phyloP scores from a whole-genome alignment of 2,113 vertebrate genomes.

The Hippocampus guttulatus region DNA sequence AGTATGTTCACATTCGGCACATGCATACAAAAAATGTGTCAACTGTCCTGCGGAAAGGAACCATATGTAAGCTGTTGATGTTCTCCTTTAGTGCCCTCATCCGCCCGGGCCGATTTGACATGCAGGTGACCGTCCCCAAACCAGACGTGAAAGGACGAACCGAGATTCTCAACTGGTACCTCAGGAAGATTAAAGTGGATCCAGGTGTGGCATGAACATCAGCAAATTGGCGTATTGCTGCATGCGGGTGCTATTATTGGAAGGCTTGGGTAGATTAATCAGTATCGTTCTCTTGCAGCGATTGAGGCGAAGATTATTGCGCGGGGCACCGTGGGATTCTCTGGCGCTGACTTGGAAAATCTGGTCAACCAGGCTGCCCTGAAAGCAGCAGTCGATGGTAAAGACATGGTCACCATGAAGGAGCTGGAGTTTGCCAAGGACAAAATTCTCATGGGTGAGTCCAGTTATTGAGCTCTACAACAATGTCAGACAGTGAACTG shows the following conservation, averaged over 20 bases:
- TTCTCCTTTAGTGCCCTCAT: slow-evolving; percentile 80
- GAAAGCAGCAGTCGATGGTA: slow-evolving; percentile 94
- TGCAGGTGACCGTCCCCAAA: slow-evolving; percentile 96
- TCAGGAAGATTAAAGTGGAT: slow-evolving; percentile 96
- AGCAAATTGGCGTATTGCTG: not conserved
- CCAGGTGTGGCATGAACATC: slow-evolving; percentile 70
- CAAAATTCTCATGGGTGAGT: slow-evolving; percentile 95
- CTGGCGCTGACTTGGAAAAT: slow-evolving; percentile 96
- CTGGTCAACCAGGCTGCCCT: slow-evolving; percentile 96
- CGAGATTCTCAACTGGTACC: slow-evolving; percentile 97
- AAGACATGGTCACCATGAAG: slow-evolving; percentile 95
- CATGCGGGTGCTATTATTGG: not conserved
- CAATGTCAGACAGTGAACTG: too few relatives aligned
- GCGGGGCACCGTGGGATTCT: slow-evolving; percentile 95
- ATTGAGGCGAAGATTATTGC: slow-evolving; percentile 90
- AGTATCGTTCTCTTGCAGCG: slow-evolving; percentile 38
- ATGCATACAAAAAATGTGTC: not conserved
- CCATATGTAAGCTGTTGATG: not conserved
- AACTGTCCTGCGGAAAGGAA: not conserved
- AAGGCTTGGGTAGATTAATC: not conserved
- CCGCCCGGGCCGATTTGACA: slow-evolving; percentile 95
- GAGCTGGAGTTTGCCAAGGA: slow-evolving; percentile 97
- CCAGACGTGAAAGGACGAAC: slow-evolving; percentile 95
- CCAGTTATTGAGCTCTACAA: not conserved
- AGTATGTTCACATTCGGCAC: slow-evolving; percentile 71